Evolutionary conservation across 2,113 vertebrate genomes (phyloP).

Genomic region (Indicator maculatus): DNA sequence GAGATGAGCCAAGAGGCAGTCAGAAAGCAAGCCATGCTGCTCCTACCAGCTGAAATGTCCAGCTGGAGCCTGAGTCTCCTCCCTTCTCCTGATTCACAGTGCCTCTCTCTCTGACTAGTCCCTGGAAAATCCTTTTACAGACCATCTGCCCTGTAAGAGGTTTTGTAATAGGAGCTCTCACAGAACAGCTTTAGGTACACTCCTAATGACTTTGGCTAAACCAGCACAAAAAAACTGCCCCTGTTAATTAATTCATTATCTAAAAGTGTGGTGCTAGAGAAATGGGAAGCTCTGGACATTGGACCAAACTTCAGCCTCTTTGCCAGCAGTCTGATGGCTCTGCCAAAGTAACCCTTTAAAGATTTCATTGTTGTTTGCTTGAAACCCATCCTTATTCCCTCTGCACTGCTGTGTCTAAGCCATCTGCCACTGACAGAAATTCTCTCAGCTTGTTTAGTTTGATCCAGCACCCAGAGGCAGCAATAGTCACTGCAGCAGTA

Average conservation of each 20-base stretch:
- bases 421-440: background rate
- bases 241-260: background rate
- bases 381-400: background rate
- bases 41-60: conserved; percentile 17
- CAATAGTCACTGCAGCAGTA: background rate
- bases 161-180: background rate
- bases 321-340: background rate
- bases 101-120: background rate
- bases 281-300: background rate
- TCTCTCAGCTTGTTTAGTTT: background rate
- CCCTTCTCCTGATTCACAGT: background rate
- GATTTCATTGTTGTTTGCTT: background rate
- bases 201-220: background rate
- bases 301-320: background rate
- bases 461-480: background rate
- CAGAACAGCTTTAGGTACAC: background rate
- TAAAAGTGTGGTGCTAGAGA: background rate
- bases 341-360: conserved; percentile 11
- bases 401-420: background rate
- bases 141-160: background rate
- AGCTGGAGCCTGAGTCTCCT: conserved; percentile 24
- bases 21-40: background rate
- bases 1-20: background rate
- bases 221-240: background rate
- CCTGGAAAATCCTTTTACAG: background rate